A percentile compares a stretch with the other conserved stretches of the same genome.
Conservation (phyloP, 2,113 vertebrate genomes). For the Suncus etruscus region DNA sequence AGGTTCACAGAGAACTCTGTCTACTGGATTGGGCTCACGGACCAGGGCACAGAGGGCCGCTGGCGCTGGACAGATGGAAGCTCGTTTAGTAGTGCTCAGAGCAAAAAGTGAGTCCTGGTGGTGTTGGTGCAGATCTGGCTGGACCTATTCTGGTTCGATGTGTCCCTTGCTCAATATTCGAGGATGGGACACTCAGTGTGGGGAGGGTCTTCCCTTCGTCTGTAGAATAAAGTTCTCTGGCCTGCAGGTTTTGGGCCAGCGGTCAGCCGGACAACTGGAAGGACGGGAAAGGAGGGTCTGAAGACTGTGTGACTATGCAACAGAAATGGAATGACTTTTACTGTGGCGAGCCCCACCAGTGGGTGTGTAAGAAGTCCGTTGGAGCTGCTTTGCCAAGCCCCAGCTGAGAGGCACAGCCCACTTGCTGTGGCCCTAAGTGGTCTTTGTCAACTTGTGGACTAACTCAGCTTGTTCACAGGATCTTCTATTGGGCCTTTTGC, state of each 20-base stretch:
- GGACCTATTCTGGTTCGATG: not conserved
- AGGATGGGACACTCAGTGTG: not conserved
- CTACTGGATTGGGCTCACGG: constrained; percentile 80
- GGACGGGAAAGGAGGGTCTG: fast-evolving
- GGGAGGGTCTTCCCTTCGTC: not conserved
- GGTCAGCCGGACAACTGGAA: constrained; percentile 75
- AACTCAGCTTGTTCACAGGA: not conserved
- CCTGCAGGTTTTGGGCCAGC: constrained; percentile 61
- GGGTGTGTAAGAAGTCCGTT: constrained; percentile 71
- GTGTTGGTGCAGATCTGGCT: not conserved
- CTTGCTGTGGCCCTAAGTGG: no score
- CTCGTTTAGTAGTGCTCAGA: not conserved
- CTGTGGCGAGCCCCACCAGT: not conserved
- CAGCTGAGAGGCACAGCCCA: not conserved
- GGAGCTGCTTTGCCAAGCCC: not conserved
- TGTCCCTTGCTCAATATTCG: not conserved
- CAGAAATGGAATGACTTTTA: constrained; percentile 68
- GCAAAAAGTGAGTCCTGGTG: constrained; percentile 37
- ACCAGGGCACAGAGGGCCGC: not conserved
- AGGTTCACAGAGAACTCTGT: not conserved
- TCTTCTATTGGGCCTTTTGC: not conserved
- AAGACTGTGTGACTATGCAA: constrained; percentile 68
- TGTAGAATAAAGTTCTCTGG: constrained; percentile 12
- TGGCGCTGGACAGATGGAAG: constrained; percentile 77
- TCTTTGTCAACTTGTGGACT: no score